These are phyloP conservation scores for Drosophila mayri DNA, from an alignment of 1,140 invertebrate species.

Conservation along the genomic window DNA sequence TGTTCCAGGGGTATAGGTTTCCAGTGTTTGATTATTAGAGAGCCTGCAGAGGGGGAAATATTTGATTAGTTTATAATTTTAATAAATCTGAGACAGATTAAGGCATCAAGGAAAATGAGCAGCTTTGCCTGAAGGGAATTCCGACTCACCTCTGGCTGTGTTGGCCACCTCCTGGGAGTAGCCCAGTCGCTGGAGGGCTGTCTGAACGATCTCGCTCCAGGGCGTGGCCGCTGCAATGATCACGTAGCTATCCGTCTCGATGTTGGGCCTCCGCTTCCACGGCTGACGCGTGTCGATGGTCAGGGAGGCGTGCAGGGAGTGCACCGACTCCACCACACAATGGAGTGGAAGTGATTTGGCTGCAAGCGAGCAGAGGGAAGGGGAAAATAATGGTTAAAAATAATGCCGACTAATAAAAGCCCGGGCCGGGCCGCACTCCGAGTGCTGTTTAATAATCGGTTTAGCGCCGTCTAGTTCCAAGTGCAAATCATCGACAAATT, in stretches of 20 bases:
- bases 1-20: conserved; percentile 95
- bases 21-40: conserved; percentile 97
- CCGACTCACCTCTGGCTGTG: conserved; percentile 89
- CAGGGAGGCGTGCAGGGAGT: conserved; percentile 86
- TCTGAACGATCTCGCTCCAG: conserved; percentile 93
- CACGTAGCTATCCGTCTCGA: conserved; percentile 96
- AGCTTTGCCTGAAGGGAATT: not conserved
- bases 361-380: conserved; percentile 84
- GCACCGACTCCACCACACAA: conserved; percentile 94
- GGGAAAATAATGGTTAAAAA: conserved; percentile 36
- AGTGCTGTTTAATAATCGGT: conserved; percentile 68
- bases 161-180: conserved; percentile 91
- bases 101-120: too few relatives aligned
- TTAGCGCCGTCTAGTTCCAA: conserved; percentile 64
- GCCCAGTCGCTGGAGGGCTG: conserved; percentile 91
- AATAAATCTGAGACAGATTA: not conserved
- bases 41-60: conserved; percentile 86
- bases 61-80: rapidly evolving
- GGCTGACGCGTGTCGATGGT: conserved; percentile 85
- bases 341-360: conserved; percentile 96
- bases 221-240: conserved; percentile 95
- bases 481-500: conserved; percentile 75
- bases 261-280: conserved; percentile 88
- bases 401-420: conserved; percentile 9
- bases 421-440: conserved; percentile 18